These are phyloP conservation scores for Crypturellus undulatus DNA, from an alignment of 2,113 vertebrate species.

Conservation along the genomic window DNA sequence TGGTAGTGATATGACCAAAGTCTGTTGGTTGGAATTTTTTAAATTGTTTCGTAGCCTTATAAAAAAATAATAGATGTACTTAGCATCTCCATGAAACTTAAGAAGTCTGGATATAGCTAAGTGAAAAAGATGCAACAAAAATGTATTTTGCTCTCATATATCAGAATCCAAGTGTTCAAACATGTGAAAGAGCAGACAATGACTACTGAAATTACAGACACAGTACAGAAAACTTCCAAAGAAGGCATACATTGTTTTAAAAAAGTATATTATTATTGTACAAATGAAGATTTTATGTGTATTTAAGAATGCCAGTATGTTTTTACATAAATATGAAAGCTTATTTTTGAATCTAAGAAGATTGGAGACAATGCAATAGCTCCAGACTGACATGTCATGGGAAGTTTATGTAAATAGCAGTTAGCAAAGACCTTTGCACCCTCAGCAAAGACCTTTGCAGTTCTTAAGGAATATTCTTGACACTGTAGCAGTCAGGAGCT, in stretches of 20 bases:
- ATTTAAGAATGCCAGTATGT: background rate
- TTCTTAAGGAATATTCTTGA: background rate
- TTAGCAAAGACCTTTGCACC: background rate
- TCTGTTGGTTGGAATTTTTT: background rate
- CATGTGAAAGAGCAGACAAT: accelerated
- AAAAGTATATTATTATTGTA: background rate
- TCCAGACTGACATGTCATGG: background rate
- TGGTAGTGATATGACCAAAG: background rate
- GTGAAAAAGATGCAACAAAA: background rate
- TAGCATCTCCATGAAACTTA: background rate
- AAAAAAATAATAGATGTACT: background rate
- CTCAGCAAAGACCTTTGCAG: background rate
- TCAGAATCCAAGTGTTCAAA: background rate
- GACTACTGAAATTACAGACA: background rate
- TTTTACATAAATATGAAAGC: background rate
- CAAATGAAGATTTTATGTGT: background rate
- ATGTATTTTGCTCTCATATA: background rate
- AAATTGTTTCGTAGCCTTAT: background rate
- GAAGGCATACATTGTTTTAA: background rate
- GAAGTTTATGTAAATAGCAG: background rate
- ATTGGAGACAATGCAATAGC: background rate
- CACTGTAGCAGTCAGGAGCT: accelerated
- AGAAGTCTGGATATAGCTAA: background rate
- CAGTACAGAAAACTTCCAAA: background rate
- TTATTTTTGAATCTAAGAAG: background rate